Evolutionary conservation across 2,113 vertebrate genomes (phyloP).

Genomic region (Pseudolaguvia tuberculata): DNA sequence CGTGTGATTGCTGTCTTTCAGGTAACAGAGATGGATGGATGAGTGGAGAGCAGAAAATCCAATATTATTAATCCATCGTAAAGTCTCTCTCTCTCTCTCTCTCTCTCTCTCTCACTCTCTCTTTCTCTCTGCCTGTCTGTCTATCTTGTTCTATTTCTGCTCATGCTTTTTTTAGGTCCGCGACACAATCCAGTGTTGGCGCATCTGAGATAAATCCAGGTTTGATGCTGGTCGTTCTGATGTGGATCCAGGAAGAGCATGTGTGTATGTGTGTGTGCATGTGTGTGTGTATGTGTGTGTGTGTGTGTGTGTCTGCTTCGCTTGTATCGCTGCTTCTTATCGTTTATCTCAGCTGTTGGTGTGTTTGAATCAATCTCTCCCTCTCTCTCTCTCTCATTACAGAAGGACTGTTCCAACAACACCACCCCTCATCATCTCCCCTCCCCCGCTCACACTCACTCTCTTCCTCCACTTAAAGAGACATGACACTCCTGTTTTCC

Average conservation of each 20-base stretch:
- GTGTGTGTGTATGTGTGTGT: no score
- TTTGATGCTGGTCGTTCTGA: conserved; percentile 8
- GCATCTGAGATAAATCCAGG: conserved; percentile 34
- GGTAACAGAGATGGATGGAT: neutral
- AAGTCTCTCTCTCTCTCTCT: conserved; percentile 22
- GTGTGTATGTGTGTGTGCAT: no score
- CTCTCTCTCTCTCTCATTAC: conserved; percentile 51
- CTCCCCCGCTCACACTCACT: conserved; percentile 43
- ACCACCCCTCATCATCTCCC: conserved; percentile 44
- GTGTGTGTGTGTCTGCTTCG: no score
- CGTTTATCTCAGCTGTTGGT: conserved; percentile 37
- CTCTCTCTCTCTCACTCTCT: neutral
- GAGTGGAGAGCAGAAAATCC: conserved; percentile 39
- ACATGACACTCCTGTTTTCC: conserved; percentile 51
- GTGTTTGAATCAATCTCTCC: conserved; percentile 40
- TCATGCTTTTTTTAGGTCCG: conserved; percentile 34
- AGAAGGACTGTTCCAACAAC: conserved; percentile 55
- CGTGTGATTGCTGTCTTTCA: conserved; percentile 6
- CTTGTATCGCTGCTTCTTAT: conserved; percentile 23
- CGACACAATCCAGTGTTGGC: conserved; percentile 35
- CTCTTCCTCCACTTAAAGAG: conserved; percentile 67
- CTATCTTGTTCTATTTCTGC: conserved; percentile 23
- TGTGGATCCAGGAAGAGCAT: conserved; percentile 6
- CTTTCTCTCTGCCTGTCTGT: neutral
- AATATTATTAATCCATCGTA: conserved; percentile 39